Evolutionary conservation across 1,140 invertebrate genomes (phyloP), one percentile per base, ranked within the genome.

Genomic region (Chrysomallon squamiferum): DNA sequence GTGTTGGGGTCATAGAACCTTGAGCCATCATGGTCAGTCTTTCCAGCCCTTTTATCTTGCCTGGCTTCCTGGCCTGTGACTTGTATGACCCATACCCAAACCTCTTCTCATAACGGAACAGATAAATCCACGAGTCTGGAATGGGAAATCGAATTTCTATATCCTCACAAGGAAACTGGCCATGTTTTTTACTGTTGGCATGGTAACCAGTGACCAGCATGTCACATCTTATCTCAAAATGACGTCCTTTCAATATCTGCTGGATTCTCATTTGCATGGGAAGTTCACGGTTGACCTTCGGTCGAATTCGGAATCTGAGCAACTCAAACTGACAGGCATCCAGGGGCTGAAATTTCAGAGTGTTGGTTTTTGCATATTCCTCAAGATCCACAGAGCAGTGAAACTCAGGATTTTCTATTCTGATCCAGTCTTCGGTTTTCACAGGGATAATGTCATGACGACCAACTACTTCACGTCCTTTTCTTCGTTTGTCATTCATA

Each of bases 11-110:
- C 60, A 95, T 86, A 7, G 92, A 93, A 18, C 86, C 82, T 65
- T 85, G 81, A 20, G 97, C 96, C 72, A 99, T 88, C 77, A 99
- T 79, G 9, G 82, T 85, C 13, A 84, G 68, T 22, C 84, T 45
- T 66, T 84, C 84, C 27, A 82, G 62, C 13, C 82, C 79, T 71
- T 90, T 90, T 32, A 90, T 89, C 84, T 89, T 89, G 50, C 89
- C 89, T 5, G 89, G 86, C 76, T 91, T 90, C 85, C 96, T 88
- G 76, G 96, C 94, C 22, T 96, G 93, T 0, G 96, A 96, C 86
- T 99, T 98, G 0, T 99, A 93, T 4, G 96, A 98, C n/a, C 98
- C 98, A 84, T 98, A 98, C 78, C 96, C 90, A 87, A 98, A 99
- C 84, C 98, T 94, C 80, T 98, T 97, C 84, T 99, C 97, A 22